Percentiles rank a stretch among this genome's conserved stretches.
These are phyloP conservation scores for Sakesphorus luctuosus DNA, from an alignment of 2,113 vertebrate species.

Conservation along the genomic window DNA sequence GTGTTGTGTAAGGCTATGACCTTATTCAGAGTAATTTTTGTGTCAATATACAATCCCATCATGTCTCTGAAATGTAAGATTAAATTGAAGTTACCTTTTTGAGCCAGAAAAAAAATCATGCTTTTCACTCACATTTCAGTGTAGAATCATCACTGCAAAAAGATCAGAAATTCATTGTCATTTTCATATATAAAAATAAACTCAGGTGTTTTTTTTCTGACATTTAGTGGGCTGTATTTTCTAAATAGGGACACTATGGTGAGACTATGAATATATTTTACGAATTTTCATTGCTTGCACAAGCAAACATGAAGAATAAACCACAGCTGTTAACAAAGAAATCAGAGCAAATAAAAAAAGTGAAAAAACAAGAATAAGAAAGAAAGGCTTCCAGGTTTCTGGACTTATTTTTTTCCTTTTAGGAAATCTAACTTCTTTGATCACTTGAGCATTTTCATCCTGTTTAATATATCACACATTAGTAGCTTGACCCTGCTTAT, in stretches of 20 bases:
- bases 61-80: background rate
- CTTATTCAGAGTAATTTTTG: background rate
- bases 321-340: constrained; percentile 28
- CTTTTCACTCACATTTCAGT: background rate
- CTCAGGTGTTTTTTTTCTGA: background rate
- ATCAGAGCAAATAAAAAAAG: background rate
- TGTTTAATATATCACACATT: background rate
- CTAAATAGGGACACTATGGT: background rate
- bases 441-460: background rate
- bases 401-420: background rate
- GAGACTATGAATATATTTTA: background rate
- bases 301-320: constrained; percentile 8
- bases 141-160: background rate
- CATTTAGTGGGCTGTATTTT: background rate
- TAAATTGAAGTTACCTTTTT: background rate
- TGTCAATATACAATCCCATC: background rate
- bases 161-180: background rate
- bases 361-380: background rate
- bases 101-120: accelerated
- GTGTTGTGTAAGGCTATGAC: background rate
- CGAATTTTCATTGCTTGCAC: background rate
- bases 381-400: background rate
- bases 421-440: background rate
- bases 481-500: background rate
- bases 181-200: background rate